These are phyloP conservation scores for Agapornis roseicollis DNA, from an alignment of 2,113 vertebrate genomes.

Conservation along the genomic window DNA sequence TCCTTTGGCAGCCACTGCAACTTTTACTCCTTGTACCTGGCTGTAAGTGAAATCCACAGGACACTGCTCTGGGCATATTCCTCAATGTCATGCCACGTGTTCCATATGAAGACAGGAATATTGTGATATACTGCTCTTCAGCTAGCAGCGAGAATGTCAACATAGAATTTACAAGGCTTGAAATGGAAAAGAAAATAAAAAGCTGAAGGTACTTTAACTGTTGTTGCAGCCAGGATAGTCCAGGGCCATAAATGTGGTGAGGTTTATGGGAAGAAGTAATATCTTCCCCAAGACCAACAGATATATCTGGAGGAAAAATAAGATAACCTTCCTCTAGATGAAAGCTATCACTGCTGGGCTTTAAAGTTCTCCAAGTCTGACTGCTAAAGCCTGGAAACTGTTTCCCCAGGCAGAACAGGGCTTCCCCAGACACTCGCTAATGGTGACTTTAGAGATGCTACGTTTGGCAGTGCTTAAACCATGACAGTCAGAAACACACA, in stretches of 20 bases:
- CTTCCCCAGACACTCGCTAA: background rate
- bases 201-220: background rate
- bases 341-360: background rate
- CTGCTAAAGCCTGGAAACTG: background rate
- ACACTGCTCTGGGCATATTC: background rate
- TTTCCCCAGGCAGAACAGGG: background rate
- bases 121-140: background rate
- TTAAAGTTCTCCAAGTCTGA: background rate
- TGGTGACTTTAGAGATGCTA: background rate
- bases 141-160: background rate
- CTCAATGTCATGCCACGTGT: accelerated
- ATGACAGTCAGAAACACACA: background rate
- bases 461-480: accelerated
- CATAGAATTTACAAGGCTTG: background rate
- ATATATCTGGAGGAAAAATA: background rate
- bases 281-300: background rate
- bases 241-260: background rate
- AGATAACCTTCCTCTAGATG: background rate
- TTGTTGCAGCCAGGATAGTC: background rate
- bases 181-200: conserved; percentile 24
- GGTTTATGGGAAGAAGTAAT: background rate
- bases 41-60: background rate
- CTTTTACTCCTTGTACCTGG: background rate
- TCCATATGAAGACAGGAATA: background rate
- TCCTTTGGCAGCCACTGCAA: background rate